Evolutionary conservation across 2,113 vertebrate genomes (phyloP), one percentile per base, ranked within the genome.

Genomic region (Micromys minutus): DNA sequence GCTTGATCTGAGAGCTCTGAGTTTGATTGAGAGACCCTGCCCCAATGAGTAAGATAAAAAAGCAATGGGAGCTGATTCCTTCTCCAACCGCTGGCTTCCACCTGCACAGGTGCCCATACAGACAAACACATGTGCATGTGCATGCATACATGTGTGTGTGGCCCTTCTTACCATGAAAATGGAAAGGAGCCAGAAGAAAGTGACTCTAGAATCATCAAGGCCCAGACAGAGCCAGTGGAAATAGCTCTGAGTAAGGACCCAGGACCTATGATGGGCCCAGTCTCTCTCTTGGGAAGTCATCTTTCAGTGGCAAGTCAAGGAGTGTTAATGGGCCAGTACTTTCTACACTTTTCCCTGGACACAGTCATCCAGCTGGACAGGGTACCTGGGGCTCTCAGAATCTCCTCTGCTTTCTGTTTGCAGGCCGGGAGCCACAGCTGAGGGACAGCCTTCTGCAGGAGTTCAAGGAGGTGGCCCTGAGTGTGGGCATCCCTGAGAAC

Each of bases 371-470:
- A n/a, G n/a, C 29, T 31, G 65, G 55, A 11, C 12, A 15, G 65
- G 36, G 39, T 2, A 1, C 52, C 80, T 4, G 0, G 29, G 72
- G 50, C 61, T n/a, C 29, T 36, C 50, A 19, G 83, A 0, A 0
- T 52, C n/a, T 81, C 19, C 47, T 76, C 42, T 93, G 42, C 47
- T 15, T 80, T 6, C 87, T 63, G 36, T 79, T 34, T 65, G 34
- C 97, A 99, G 99, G 99, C 52, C 98, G 99, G 65, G 98, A 97
- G 36, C 98, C 94, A 0, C 88, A 98, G 59, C 97, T 99, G 90
- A 98, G 98, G 16, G 96, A 98, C 4, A 98, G 98, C 1, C 97
- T 99, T 77, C 63, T 99, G 31, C 98, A 98, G 0, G 98, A 99
- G 55, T 99, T 99, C 97, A 98, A 97, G 96, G 98, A 98, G 63